Base-by-base conservation (phyloP, 1,140 invertebrate species). In the Aphis craccivora region DNA sequence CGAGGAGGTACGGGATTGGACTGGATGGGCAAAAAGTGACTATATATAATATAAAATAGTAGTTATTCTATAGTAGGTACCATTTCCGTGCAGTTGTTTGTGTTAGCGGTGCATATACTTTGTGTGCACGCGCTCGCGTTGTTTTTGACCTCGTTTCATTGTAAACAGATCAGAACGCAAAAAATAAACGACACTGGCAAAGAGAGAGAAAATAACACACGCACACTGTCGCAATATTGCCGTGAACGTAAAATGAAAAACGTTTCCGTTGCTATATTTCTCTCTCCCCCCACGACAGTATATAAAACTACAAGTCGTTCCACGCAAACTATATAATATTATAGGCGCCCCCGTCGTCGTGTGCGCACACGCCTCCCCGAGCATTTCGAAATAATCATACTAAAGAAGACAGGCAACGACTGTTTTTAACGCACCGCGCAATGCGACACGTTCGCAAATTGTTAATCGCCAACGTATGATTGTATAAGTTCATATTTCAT, bases 91-190 rank as follows among this genome's bases (percentile, higher is more conserved):
- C 30, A 30, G 55, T 76, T n/a, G 60, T 76, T 76, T 76, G 60
- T n/a, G 60, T 76, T 76, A 76, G 60, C 60, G 60, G 60, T 76
- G 60, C 30, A 76, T 76, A 76, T 76, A 76, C n/a, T 76, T 76
- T 76, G 60, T 20, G 25, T 88, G 30, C 6, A 3, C 40, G 18
- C 81, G 81, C 81, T 40, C 37, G 35, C 40, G 88, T 89, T 76
- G 45, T 91, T 76, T 76, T 51, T 45, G 90, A 76, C 40, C 90
- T 67, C 90, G 60, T 91, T 76, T 45, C 90, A 45, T 45, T 91
- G 90, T 91, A 45, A 67, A 76, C 40, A 91, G 40, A 76, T 76
- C 88, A 30, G 35, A 90, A 67, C 0, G 51, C 7, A 89, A 53
- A 89, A 48, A 48, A 76, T 76, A 76, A 40, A 40, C 40, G 83